Percentiles rank a stretch among this genome's conserved stretches.
Conservation (phyloP, 2,797 vertebrate species). For the Poecilia wingei region DNA sequence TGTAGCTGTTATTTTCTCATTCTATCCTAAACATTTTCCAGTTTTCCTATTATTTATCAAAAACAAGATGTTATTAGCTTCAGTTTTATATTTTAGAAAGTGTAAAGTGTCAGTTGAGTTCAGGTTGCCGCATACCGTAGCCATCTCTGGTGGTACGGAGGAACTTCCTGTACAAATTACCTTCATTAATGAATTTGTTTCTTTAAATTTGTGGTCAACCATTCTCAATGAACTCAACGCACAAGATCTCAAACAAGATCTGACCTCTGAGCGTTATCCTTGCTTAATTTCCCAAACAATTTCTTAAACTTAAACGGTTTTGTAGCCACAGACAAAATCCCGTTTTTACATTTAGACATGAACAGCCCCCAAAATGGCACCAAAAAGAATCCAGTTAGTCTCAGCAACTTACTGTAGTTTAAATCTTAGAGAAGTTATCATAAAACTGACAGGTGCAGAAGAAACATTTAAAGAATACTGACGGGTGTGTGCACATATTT, state of each 20-base stretch:
- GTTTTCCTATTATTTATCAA: neutral
- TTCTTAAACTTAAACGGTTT: slow-evolving; percentile 45
- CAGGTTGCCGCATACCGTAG: neutral
- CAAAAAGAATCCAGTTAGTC: slow-evolving; percentile 26
- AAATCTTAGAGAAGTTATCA: slow-evolving; percentile 5
- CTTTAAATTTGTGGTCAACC: neutral
- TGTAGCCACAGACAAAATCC: slow-evolving; percentile 30
- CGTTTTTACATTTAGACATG: slow-evolving; percentile 11
- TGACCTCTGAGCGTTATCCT: slow-evolving; percentile 48
- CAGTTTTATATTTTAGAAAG: neutral
- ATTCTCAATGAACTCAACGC: slow-evolving; percentile 33
- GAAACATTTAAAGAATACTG: slow-evolving; percentile 3
- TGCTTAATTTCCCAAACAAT: slow-evolving; percentile 40
- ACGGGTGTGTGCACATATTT: neutral
- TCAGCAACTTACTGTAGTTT: slow-evolving; percentile 13
- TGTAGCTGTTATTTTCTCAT: neutral
- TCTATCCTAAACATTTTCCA: neutral
- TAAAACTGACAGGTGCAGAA: slow-evolving; percentile 4
- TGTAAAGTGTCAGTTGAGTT: neutral
- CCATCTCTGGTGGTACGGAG: neutral
- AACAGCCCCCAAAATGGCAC: slow-evolving; percentile 9
- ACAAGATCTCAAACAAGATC: slow-evolving; percentile 38
- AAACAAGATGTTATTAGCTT: neutral
- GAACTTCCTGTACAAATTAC: neutral
- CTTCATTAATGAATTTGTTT: neutral